phyloP scores from a whole-genome alignment of 2,888 invertebrate species.

The Eucriotettix oculatus region DNA sequence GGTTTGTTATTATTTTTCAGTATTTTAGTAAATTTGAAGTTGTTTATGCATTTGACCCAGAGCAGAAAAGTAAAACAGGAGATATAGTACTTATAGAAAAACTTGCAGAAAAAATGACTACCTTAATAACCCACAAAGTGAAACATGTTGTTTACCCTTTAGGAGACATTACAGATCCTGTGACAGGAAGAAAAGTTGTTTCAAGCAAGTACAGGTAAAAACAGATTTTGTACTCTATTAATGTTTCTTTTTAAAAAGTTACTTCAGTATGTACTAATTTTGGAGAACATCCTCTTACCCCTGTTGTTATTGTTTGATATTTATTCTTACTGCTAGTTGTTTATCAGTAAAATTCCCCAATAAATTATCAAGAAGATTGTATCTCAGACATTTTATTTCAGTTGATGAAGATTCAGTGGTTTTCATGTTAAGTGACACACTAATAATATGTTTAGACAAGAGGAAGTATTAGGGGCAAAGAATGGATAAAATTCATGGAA shows the following conservation, averaged over 20 bases:
- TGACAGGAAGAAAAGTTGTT: constrained; percentile 64
- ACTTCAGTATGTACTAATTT: not conserved
- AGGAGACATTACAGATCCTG: constrained; percentile 74
- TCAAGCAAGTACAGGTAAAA: constrained; percentile 43
- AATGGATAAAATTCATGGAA: too few relatives aligned
- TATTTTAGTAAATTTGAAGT: constrained; percentile 60
- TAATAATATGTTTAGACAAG: too few relatives aligned
- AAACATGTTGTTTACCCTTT: constrained; percentile 62
- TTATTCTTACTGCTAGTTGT: too few relatives aligned
- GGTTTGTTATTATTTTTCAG: constrained; percentile 30
- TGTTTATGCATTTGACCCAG: constrained; percentile 62
- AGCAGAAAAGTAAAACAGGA: constrained; percentile 60
- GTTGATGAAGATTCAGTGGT: too few relatives aligned
- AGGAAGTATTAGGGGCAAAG: too few relatives aligned
- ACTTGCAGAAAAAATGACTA: constrained; percentile 53
- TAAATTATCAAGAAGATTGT: too few relatives aligned
- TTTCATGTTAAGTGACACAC: too few relatives aligned
- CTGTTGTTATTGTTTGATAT: too few relatives aligned
- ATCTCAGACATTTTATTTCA: too few relatives aligned
- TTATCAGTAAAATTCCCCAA: too few relatives aligned
- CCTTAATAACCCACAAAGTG: constrained; percentile 62
- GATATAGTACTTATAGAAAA: constrained; percentile 66
- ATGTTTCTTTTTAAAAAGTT: not conserved
- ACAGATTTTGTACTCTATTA: not conserved
- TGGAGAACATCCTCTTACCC: too few relatives aligned